phyloP scores from a whole-genome alignment of 2,797 vertebrate genomes.

The Siniperca obscura region DNA sequence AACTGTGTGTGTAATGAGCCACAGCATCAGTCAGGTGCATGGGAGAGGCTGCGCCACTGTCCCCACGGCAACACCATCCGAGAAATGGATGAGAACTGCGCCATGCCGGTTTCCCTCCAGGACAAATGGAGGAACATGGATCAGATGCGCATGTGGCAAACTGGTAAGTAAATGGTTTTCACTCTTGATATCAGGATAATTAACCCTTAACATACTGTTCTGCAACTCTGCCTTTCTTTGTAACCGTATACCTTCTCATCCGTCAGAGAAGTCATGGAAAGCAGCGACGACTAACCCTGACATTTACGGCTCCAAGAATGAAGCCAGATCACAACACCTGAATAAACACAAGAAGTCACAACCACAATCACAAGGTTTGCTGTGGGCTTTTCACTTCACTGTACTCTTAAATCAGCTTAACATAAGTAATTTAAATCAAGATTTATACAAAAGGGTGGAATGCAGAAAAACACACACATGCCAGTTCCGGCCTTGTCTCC shows the following conservation, averaged over 20 bases:
- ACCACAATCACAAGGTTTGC: conserved; percentile 77
- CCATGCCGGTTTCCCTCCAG: neutral
- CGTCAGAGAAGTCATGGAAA: conserved; percentile 72
- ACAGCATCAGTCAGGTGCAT: conserved; percentile 28
- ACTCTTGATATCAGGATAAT: neutral
- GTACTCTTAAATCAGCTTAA: neutral
- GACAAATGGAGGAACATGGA: conserved; percentile 66
- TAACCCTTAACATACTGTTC: neutral
- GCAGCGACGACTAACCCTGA: conserved; percentile 24
- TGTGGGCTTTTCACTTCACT: neutral
- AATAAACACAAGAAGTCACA: conserved; percentile 73
- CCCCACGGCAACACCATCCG: conserved; percentile 58
- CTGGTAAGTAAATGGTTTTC: conserved; percentile 44
- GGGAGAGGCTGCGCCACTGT: conserved; percentile 55
- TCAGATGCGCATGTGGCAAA: conserved; percentile 63
- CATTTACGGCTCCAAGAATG: conserved; percentile 59
- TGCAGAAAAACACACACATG: neutral
- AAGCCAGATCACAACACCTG: conserved; percentile 63
- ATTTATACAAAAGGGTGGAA: neutral
- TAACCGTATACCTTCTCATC: neutral
- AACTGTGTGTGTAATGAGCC: conserved; percentile 65
- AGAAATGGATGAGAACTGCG: conserved; percentile 72
- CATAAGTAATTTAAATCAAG: neutral
- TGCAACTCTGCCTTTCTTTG: neutral
- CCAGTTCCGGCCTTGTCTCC: too few relatives aligned